Conservation (phyloP, 2,113 vertebrate genomes). For the Bolborhynchus lineola region DNA sequence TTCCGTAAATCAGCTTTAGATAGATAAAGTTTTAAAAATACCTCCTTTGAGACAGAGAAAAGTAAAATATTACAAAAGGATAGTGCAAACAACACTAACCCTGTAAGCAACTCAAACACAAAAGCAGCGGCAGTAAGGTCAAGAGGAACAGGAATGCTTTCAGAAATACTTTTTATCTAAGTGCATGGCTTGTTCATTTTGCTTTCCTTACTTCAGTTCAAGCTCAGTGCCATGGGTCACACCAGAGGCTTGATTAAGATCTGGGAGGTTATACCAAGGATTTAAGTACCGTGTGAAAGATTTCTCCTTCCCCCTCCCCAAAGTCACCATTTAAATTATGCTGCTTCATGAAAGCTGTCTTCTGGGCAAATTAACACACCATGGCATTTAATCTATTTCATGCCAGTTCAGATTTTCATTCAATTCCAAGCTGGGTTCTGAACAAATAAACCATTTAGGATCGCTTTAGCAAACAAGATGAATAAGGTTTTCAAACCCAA, state of each 20-base stretch:
- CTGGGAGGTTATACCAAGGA: background rate
- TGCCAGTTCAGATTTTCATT: background rate
- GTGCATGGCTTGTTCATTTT: background rate
- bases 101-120: background rate
- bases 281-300: background rate
- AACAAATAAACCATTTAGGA: background rate
- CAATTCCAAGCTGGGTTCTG: background rate
- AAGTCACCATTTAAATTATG: background rate
- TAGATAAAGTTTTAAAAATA: background rate
- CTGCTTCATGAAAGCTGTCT: background rate
- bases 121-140: background rate
- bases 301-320: background rate
- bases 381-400: background rate
- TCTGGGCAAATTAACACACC: background rate
- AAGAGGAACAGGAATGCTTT: background rate
- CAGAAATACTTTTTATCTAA: background rate
- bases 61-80: background rate
- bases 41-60: background rate
- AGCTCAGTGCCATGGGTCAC: background rate
- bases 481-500: background rate
- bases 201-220: background rate
- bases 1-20: background rate
- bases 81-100: background rate
- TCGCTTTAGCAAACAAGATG: background rate
- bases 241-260: background rate